Conservation (phyloP, 2,888 invertebrate species). For the Lithophane socia region DNA sequence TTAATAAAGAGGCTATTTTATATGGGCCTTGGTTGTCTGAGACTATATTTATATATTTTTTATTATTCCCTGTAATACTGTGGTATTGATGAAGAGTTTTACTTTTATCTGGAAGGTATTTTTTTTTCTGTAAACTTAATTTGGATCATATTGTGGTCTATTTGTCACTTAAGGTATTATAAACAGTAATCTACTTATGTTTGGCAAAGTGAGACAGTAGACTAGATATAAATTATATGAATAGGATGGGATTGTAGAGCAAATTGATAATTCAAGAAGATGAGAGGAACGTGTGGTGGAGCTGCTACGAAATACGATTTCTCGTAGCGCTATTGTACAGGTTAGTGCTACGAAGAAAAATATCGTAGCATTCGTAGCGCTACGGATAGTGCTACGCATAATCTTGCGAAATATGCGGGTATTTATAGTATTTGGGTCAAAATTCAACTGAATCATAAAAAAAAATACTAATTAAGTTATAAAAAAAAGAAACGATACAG, state of each 20-base stretch:
- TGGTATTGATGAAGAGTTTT: background rate
- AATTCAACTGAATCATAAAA: background rate
- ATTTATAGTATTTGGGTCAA: background rate
- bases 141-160: background rate
- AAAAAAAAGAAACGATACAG: background rate
- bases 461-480: background rate
- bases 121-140: background rate
- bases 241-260: background rate
- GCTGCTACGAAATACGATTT: background rate
- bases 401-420: background rate
- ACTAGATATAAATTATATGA: background rate
- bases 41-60: too few relatives aligned
- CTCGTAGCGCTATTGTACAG: slow-evolving; percentile 1
- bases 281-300: too few relatives aligned
- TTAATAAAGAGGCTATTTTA: too few relatives aligned
- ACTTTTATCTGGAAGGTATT: background rate
- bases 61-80: background rate
- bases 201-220: background rate
- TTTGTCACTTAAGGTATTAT: background rate
- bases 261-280: background rate
- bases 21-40: too few relatives aligned
- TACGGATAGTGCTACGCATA: slow-evolving; percentile 12
- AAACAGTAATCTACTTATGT: background rate
- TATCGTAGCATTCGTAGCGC: slow-evolving; percentile 22
- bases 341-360: slow-evolving; percentile 19